Conservation (phyloP, 2,888 invertebrate species). For the Andrena marginata region DNA sequence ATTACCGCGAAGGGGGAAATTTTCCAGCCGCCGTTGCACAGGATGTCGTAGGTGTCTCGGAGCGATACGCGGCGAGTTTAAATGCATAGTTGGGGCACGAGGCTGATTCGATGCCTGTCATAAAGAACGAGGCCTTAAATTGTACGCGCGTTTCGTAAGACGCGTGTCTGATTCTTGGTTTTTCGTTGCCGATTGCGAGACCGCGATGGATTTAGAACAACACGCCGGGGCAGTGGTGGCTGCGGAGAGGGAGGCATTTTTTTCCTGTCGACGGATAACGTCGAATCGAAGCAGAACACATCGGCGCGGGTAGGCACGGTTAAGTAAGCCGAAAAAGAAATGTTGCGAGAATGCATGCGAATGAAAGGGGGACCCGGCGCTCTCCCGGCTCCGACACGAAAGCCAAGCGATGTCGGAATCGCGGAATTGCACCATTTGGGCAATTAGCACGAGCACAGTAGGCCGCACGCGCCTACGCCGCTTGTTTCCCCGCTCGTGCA, state of each 20-base stretch:
- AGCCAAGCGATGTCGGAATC: conserved; percentile 72
- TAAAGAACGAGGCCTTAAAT: conserved; percentile 45
- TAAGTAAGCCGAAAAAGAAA: conserved; percentile 16
- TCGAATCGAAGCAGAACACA: conserved; percentile 7
- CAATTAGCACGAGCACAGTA: conserved; percentile 79
- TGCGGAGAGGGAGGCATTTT: conserved; percentile 5
- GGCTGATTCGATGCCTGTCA: conserved; percentile 39
- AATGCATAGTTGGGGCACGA: conserved; percentile 25
- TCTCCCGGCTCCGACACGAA: conserved; percentile 47
- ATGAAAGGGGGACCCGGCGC: conserved; percentile 38
- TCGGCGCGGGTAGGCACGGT: background rate
- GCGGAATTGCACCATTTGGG: conserved; percentile 79
- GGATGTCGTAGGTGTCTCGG: conserved; percentile 53
- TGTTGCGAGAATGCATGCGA: conserved; percentile 11
- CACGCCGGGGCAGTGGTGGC: background rate
- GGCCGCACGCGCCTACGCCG: conserved; percentile 79
- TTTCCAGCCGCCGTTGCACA: conserved; percentile 31
- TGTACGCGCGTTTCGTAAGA: conserved; percentile 37
- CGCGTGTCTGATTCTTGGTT: conserved; percentile 4
- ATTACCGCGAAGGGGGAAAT: conserved; percentile 55
- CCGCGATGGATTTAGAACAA: background rate
- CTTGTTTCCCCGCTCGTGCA: conserved; percentile 48
- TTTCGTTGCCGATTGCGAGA: conserved; percentile 7
- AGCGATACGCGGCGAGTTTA: conserved; percentile 12
- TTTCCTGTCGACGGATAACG: background rate